Base-by-base conservation (phyloP, 1,140 invertebrate genomes). In the Cydia pomonella region DNA sequence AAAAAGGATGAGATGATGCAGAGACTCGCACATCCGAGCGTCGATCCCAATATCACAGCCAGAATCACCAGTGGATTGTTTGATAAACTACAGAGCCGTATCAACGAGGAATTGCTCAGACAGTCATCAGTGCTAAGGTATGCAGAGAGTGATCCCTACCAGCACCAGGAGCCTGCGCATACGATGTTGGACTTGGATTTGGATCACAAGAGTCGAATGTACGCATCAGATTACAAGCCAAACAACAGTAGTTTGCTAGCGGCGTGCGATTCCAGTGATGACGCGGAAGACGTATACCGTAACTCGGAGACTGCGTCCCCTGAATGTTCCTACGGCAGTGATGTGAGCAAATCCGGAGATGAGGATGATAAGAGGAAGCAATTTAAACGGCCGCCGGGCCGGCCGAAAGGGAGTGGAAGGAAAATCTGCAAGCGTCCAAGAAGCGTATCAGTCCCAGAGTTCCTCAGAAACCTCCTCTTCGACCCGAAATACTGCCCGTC, bases 381-480 rank as follows among this genome's bases (percentile, higher is more conserved):
- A 72, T 85, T 83, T 85, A 94, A 88, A 79, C 91, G 84, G 83
- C 89, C 84, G 12, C 92, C 84, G 6, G 92, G 86, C 73, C 90
- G 85, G 80, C 92, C 90, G 78, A 92, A 93, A 83, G 88, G 92
- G 77, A 88, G 93, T 87, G 84, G 94, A 80, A 80, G 93, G 88
- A 90, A 84, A 81, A 94, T 95, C 92, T 76, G 94, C 93, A 90
- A 95, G 93, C 88, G 95, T 94, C 82, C 96, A 94, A 80, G 95
- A 95, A 91, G 92, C 96, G 81, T 97, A 94, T 93, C 92, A 44
- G 92, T 93, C 9, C 93, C 93, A 94, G 97, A 98, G 89, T 98
- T 97, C 87, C 96, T 98, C 75, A 94, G 96, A 78, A 96, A 97
- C 87, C 93, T 97, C 12, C 90, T 98, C 18, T 94, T 96, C 59